Evolutionary conservation across 1,140 invertebrate genomes (phyloP), one percentile per base, ranked within the genome.

Genomic region (Nomia melanderi): DNA sequence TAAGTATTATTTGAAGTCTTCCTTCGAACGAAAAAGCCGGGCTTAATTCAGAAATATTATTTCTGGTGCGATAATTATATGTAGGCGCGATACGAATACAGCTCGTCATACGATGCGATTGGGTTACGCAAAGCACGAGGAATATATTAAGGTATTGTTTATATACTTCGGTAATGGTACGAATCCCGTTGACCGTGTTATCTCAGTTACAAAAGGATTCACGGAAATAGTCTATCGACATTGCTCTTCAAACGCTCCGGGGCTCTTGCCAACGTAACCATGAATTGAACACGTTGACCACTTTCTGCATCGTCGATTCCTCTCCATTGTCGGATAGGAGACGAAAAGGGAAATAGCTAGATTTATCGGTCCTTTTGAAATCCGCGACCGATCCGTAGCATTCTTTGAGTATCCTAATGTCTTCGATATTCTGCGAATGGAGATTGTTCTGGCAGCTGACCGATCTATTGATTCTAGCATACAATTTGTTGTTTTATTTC

Each of bases 221-320:
- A 1, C 31, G 69, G 56, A 76, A 60, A 76, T 70, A n/a, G 41
- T 59, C 65, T 27, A 59, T 67, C 63, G 63, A 75, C n/a, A 59
- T 67, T 20, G 50, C 5, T 14, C 1, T 1, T n/a, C 27, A 53
- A 50, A 70, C 25, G 23, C 14, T 64, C n/a, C 59, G 9, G 29
- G 59, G 29, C 8, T 20, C 20, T 62, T 44, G 44, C n/a, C 29
- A 36, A 73, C 33, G 25, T 53, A 44, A 12, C 14, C 17, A 25
- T 29, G 17, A 41, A 62, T 54, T 6, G 47, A 36, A 33, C 36
- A 53, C 47, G 12, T n/a, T 44, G 60, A 41, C 72, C 53, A 67
- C n/a, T 57, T 75, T 64, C 64, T 39, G 53, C 53, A 44, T 27
- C 36, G 72, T n/a, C 9, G 36, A 47, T 33, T 67, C 17, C 64